Conservation (phyloP, 2,797 vertebrate species). For the Momotus momota region DNA sequence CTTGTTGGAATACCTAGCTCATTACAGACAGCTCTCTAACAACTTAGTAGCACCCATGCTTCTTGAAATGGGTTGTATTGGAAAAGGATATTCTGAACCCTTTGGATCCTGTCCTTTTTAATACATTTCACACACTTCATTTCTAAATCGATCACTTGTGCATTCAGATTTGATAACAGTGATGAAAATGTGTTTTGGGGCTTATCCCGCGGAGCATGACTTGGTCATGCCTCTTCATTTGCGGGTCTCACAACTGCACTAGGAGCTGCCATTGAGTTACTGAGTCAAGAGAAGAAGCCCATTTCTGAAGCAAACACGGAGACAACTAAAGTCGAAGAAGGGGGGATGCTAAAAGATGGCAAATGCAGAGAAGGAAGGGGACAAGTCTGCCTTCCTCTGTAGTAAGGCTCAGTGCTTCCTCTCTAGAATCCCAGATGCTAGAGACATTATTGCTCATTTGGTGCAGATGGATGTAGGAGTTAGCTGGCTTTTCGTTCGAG, state of each 20-base stretch:
- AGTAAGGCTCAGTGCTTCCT: slow-evolving; percentile 78
- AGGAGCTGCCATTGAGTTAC: not conserved
- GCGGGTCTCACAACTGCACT: not conserved
- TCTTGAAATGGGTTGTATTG: not conserved
- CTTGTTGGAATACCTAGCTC: not conserved
- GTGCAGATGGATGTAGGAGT: slow-evolving; percentile 79
- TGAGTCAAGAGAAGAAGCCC: not conserved
- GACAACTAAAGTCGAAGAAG: not conserved
- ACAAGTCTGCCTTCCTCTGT: slow-evolving; percentile 75
- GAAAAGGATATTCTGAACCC: not conserved
- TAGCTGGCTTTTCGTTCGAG: slow-evolving; percentile 78
- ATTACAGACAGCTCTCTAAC: not conserved
- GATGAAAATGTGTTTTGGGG: not conserved
- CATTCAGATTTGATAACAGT: not conserved
- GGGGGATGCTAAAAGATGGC: not conserved
- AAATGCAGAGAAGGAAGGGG: slow-evolving; percentile 12
- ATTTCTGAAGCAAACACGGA: not conserved
- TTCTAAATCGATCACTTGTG: not conserved
- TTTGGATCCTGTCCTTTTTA: not conserved
- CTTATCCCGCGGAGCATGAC: accelerated
- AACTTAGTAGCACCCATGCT: not conserved
- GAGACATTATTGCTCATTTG: slow-evolving; percentile 76
- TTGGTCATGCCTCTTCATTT: not conserved
- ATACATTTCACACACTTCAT: not conserved
- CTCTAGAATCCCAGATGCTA: slow-evolving; percentile 83